Percentiles rank a stretch among this genome's conserved stretches.
phyloP scores from a whole-genome alignment of 1,140 invertebrate genomes.

The Papilio machaon region DNA sequence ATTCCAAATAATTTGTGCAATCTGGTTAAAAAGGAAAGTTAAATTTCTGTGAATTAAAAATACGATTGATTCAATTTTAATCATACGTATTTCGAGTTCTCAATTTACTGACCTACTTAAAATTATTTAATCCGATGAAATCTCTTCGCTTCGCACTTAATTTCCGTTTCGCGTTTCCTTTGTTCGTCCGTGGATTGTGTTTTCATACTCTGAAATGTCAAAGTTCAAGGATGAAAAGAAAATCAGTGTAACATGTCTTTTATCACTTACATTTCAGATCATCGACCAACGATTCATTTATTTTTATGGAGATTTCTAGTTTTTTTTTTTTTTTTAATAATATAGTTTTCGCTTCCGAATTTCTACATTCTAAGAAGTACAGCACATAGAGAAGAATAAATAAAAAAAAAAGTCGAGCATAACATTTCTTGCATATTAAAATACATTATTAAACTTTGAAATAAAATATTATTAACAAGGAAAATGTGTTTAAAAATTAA shows the following conservation, averaged over 20 bases:
- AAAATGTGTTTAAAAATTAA: background rate
- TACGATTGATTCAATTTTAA: background rate
- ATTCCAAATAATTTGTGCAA: too few relatives aligned
- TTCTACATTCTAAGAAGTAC: too few relatives aligned
- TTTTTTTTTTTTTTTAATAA: too few relatives aligned
- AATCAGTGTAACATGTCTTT: background rate
- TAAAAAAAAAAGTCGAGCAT: too few relatives aligned
- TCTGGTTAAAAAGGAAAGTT: background rate
- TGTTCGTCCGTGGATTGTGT: slow-evolving; percentile 11
- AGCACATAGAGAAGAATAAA: too few relatives aligned
- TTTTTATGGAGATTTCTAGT: too few relatives aligned
- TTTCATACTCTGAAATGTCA: background rate
- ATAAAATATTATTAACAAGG: too few relatives aligned
- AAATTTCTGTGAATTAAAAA: background rate
- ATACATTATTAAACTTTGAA: too few relatives aligned
- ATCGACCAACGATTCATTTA: background rate
- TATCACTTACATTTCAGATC: background rate
- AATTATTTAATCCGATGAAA: slow-evolving; percentile 26
- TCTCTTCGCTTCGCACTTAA: slow-evolving; percentile 23
- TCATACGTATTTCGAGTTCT: background rate
- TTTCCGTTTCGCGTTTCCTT: slow-evolving; percentile 27
- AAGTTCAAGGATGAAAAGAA: slow-evolving; percentile 16
- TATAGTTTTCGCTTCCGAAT: too few relatives aligned
- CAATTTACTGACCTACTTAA: slow-evolving; percentile 19
- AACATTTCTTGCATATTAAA: too few relatives aligned